Evolutionary conservation across 2,888 invertebrate species (phyloP), one percentile per base, ranked within the genome.

Genomic region (Strigamia transsilvanica): DNA sequence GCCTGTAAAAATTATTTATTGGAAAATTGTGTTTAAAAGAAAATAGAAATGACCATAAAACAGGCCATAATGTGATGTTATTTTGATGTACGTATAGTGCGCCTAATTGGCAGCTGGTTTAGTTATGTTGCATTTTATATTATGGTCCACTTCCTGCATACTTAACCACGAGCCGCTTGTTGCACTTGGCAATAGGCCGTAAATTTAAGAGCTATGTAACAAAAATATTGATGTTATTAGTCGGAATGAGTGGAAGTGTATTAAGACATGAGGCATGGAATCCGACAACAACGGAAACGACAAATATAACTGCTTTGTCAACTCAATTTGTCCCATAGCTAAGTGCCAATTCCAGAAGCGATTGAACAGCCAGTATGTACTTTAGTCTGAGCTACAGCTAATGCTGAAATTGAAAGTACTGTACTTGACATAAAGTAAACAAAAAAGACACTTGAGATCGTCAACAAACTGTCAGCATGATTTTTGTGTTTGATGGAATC

Each of bases 261-360:
- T 51, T 6, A 51, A 51, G 6, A 61, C 5, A 61, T 18, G 4
- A 4, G n/a, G 5, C 56, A 9, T n/a, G 5, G n/a, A 18, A 5
- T n/a, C 32, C 32, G 13, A 32, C n/a, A 73, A 15, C 73, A 32
- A 32, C 27, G 27, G 73, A 73, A 73, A 32, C 23, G 73, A 32
- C 73, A 32, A 73, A 32, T 73, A 32, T 13, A 6, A 13, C 27
- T 27, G 23, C 73, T 73, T 73, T 27, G 23, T 73, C 12, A 73
- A 73, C 32, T 32, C 27, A 23, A 73, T 73, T 73, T 73, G 73
- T 73, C 32, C 73, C n/a, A 66, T 46, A 73, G 73, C 10, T 73
- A 12, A 73, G 32, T 27, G 32, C 73, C 73, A 73, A 73, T 27
- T 73, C 73, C 73, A 56, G 18, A 56, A 56, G n/a, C 15, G 56